phyloP scores from a whole-genome alignment of 2,113 vertebrate species.

The Callipepla californica region DNA sequence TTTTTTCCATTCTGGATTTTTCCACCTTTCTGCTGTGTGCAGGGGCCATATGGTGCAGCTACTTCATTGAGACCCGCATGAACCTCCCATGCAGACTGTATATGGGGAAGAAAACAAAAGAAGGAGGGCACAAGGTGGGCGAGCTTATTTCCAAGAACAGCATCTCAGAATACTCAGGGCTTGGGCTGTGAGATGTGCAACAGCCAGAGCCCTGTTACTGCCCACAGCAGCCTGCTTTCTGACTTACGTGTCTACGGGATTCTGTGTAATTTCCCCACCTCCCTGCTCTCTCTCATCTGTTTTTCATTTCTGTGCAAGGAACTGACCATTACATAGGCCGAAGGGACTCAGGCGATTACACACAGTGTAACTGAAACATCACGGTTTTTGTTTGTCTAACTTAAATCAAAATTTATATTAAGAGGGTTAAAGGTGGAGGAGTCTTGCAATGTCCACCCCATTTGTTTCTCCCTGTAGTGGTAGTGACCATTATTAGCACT shows the following conservation, averaged over 20 bases:
- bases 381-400: not conserved
- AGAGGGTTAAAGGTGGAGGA: conserved; percentile 9
- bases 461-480: conserved; percentile 23
- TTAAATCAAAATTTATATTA: conserved; percentile 24
- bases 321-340: not conserved
- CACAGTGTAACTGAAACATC: not conserved
- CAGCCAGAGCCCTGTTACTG: rapidly evolving
- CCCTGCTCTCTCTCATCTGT: not conserved
- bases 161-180: not conserved
- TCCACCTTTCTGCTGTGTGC: conserved; percentile 28
- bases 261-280: not conserved
- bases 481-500: not conserved
- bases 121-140: not conserved
- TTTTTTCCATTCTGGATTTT: conserved; percentile 46
- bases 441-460: conserved; percentile 5
- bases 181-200: not conserved
- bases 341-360: not conserved
- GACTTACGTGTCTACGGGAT: not conserved
- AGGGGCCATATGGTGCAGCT: conserved; percentile 31
- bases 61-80: conserved; percentile 40
- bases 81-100: conserved; percentile 34
- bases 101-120: not conserved
- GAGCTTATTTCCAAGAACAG: not conserved
- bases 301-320: not conserved
- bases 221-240: not conserved